Conservation (phyloP, 2,797 vertebrate genomes). For the Psittacula echo region DNA sequence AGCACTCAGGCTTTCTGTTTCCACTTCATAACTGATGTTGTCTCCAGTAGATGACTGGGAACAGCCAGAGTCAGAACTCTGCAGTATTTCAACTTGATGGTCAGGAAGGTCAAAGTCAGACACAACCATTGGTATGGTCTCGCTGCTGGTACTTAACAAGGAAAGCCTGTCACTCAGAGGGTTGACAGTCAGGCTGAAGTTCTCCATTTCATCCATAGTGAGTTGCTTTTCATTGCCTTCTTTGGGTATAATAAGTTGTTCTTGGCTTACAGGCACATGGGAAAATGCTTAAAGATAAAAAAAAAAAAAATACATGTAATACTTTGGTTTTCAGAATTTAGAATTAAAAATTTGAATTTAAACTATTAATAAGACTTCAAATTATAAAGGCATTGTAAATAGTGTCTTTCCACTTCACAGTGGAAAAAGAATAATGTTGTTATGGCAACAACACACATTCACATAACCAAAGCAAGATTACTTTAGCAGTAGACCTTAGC, state of each 20-base stretch:
- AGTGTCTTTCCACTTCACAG: not conserved
- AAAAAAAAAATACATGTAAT: not conserved
- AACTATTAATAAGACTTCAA: not conserved
- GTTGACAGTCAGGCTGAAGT: slow-evolving; percentile 96
- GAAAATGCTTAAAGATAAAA: slow-evolving; percentile 75
- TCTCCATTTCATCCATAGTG: slow-evolving; percentile 92
- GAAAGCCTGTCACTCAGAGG: slow-evolving; percentile 95
- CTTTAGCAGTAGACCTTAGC: not conserved
- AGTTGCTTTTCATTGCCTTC: slow-evolving; percentile 80
- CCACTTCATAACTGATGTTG: slow-evolving; percentile 90
- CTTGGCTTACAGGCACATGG: slow-evolving; percentile 76
- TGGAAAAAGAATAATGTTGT: not conserved
- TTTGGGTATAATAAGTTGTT: slow-evolving; percentile 73
- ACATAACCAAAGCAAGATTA: not conserved
- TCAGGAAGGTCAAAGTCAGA: slow-evolving; percentile 89
- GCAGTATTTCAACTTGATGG: slow-evolving; percentile 88
- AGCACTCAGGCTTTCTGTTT: slow-evolving; percentile 80
- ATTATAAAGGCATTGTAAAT: not conserved
- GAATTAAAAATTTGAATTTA: not conserved
- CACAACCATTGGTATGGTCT: slow-evolving; percentile 89
- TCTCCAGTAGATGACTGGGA: slow-evolving; percentile 91
- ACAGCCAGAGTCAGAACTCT: slow-evolving; percentile 90
- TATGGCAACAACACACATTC: not conserved
- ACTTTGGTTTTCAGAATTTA: not conserved
- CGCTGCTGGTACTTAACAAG: slow-evolving; percentile 94